Percentiles rank a stretch among this genome's conserved stretches.
Evolutionary conservation across 2,113 vertebrate species (phyloP).

Genomic region (Megaleporinus macrocephalus): DNA sequence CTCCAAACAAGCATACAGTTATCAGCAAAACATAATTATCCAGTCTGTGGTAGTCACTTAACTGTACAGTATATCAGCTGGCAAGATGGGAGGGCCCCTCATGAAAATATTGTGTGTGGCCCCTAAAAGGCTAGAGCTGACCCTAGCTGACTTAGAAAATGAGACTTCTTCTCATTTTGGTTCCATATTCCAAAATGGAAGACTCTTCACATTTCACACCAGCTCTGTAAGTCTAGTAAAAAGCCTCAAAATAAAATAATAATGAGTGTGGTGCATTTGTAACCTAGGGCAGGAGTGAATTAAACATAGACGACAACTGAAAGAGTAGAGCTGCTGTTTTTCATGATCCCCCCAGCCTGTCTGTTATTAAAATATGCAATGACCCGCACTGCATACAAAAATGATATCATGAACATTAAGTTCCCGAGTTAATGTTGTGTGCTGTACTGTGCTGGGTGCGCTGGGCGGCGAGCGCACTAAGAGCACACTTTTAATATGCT

Average conservation of each 20-base stretch:
- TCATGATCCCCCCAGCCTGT: constrained; percentile 38
- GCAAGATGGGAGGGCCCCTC: no score
- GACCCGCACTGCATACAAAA: constrained; percentile 56
- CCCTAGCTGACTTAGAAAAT: no score
- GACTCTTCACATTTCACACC: not conserved
- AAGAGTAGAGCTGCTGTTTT: constrained; percentile 45
- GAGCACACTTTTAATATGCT: constrained; percentile 51
- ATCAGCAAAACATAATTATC: no score
- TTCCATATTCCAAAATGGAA: not conserved
- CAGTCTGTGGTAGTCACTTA: no score
- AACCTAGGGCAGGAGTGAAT: constrained; percentile 47
- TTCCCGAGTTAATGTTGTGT: constrained; percentile 56
- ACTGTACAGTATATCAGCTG: no score
- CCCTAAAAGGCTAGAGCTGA: not conserved
- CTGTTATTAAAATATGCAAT: constrained; percentile 62
- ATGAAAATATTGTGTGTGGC: no score
- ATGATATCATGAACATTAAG: constrained; percentile 62
- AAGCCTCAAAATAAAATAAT: constrained; percentile 41
- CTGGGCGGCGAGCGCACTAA: constrained; percentile 37
- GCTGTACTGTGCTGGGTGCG: constrained; percentile 37
- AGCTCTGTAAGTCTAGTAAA: constrained; percentile 14
- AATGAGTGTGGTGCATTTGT: constrained; percentile 27
- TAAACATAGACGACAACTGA: constrained; percentile 56
- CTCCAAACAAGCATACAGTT: no score
- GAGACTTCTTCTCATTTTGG: not conserved